Percentiles rank a stretch among this genome's conserved stretches.
Conservation (phyloP, 2,888 invertebrate species). For the Acrobasis consociella region DNA sequence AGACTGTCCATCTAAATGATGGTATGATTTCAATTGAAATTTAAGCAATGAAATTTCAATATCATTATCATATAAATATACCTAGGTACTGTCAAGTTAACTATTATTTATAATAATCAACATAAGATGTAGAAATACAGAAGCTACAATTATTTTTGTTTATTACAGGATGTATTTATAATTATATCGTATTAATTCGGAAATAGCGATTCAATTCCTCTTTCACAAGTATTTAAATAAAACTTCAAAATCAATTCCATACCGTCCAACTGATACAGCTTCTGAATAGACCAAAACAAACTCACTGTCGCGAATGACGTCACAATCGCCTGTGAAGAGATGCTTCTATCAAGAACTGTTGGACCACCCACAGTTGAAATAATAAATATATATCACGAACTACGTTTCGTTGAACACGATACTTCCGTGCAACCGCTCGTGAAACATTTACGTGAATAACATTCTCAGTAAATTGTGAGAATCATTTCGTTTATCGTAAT, state of each 20-base stretch:
- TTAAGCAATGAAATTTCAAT: neutral
- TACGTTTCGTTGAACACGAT: constrained; percentile 51
- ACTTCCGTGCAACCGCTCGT: constrained; percentile 51
- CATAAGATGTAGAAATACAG: no score
- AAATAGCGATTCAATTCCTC: no score
- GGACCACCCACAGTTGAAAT: constrained; percentile 50
- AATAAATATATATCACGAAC: constrained; percentile 56
- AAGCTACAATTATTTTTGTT: no score
- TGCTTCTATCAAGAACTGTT: constrained; percentile 13
- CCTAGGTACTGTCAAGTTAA: no score
- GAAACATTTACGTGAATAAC: constrained; percentile 35
- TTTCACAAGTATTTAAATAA: neutral
- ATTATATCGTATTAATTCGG: no score
- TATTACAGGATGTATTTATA: no score
- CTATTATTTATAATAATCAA: no score
- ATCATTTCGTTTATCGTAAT: neutral
- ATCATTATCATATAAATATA: no score
- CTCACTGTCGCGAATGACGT: constrained; percentile 4
- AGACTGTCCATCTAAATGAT: constrained; percentile 2
- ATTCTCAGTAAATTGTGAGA: constrained; percentile 3
- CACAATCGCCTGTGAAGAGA: constrained; percentile 28
- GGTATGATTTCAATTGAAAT: neutral
- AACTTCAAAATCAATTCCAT: no score
- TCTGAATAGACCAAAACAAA: constrained; percentile 4
- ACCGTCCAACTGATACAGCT: no score